Conservation (phyloP, 23 tunicate genomes). For the Ciona savignyi region DNA sequence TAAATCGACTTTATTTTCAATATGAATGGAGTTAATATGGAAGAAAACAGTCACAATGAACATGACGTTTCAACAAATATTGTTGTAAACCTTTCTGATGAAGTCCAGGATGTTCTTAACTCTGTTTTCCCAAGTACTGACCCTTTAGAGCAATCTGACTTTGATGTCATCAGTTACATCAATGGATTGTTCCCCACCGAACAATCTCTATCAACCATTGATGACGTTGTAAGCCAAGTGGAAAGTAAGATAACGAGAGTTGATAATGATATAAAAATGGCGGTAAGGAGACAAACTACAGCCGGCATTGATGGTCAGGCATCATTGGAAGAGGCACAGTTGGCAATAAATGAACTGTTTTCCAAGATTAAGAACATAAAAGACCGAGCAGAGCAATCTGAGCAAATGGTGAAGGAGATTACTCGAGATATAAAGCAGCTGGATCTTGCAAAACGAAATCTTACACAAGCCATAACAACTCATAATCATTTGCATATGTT, state of each 20-base stretch:
- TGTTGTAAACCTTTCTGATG: slow-evolving; percentile 18
- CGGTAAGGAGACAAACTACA: slow-evolving; percentile 68
- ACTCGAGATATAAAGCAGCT: slow-evolving; percentile 90
- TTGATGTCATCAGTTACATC: slow-evolving; percentile 82
- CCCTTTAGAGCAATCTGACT: slow-evolving; percentile 75
- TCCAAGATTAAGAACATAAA: slow-evolving; percentile 68
- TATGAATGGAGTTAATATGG: too few species aligned
- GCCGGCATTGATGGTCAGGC: slow-evolving; percentile 75
- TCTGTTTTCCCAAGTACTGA: slow-evolving; percentile 71
- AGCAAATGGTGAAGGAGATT: slow-evolving; percentile 78
- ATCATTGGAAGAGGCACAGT: slow-evolving; percentile 80
- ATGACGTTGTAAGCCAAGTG: slow-evolving; percentile 72
- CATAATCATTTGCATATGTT: slow-evolving; percentile 90
- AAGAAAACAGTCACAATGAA: neutral
- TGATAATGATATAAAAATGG: slow-evolving; percentile 48
- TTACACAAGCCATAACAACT: slow-evolving; percentile 81
- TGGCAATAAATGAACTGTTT: slow-evolving; percentile 72
- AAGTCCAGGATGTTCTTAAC: slow-evolving; percentile 61
- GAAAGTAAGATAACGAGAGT: slow-evolving; percentile 43
- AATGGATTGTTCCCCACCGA: slow-evolving; percentile 81
- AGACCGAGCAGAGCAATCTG: slow-evolving; percentile 88
- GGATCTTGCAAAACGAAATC: slow-evolving; percentile 77
- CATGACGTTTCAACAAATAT: neutral
- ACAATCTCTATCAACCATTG: slow-evolving; percentile 78
- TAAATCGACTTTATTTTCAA: too few species aligned